A percentile compares a stretch with the other conserved stretches of the same genome.
These are phyloP conservation scores for Oscheius sp. DNA, from an alignment of 2,888 invertebrate genomes.

Conservation along the genomic window DNA sequence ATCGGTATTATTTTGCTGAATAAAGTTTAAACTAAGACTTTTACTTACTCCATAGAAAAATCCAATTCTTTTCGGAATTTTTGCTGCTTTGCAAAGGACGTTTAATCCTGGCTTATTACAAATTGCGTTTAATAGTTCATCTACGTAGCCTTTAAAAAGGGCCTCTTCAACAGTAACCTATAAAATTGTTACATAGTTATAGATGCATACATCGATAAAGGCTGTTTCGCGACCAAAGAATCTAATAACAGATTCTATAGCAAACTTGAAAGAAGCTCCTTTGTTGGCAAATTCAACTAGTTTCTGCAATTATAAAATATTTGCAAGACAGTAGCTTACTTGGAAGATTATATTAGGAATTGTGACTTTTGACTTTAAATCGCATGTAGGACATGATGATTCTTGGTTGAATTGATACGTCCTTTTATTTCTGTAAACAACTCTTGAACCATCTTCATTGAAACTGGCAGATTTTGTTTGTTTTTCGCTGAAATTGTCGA, in stretches of 20 bases:
- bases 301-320: conserved; percentile 43
- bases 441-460: conserved; percentile 50
- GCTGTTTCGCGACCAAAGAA: conserved; percentile 39
- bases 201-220: conserved; percentile 49
- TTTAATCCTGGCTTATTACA: conserved; percentile 49
- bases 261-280: not conserved
- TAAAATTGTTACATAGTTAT: not conserved
- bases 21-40: not conserved
- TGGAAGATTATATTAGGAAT: conserved; percentile 67
- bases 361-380: conserved; percentile 50
- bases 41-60: conserved; percentile 64
- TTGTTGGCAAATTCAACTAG: conserved; percentile 50
- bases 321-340: conserved; percentile 32
- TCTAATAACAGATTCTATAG: conserved; percentile 29
- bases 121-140: conserved; percentile 48
- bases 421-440: conserved; percentile 61
- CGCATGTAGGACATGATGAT: conserved; percentile 57
- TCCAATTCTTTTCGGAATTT: conserved; percentile 61
- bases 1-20: conserved; percentile 65
- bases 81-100: conserved; percentile 52
- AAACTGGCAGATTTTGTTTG: conserved; percentile 58
- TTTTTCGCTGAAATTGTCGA: conserved; percentile 55
- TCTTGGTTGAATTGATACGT: conserved; percentile 55
- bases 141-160: conserved; percentile 67
- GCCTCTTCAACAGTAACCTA: conserved; percentile 51